phyloP scores from a whole-genome alignment of 1,140 invertebrate genomes.

The Watersipora subatra region DNA sequence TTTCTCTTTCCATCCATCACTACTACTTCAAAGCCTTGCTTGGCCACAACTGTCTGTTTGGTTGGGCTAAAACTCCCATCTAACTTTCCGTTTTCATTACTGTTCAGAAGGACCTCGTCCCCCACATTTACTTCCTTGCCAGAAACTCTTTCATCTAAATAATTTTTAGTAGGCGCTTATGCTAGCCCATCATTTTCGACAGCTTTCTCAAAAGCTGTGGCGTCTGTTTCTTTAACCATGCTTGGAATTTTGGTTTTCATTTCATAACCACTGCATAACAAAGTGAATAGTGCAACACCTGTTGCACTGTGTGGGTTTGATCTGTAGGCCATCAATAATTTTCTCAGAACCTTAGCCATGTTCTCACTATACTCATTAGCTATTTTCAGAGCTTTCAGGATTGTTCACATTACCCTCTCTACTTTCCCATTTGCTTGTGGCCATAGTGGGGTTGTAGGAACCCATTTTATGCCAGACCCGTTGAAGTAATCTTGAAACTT shows the following conservation, averaged over 20 bases:
- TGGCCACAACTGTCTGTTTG: no score
- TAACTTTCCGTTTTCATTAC: not conserved
- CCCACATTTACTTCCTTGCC: not conserved
- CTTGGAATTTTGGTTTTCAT: not conserved
- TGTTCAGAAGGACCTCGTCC: not conserved
- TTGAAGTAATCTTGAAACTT: constrained; percentile 6
- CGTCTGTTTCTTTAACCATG: not conserved
- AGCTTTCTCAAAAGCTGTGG: not conserved
- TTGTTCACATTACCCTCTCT: not conserved
- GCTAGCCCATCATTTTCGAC: not conserved
- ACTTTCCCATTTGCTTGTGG: constrained; percentile 9
- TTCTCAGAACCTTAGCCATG: not conserved
- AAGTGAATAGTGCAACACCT: not conserved
- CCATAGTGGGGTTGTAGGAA: not conserved
- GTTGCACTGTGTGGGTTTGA: not conserved
- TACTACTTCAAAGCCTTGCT: no score
- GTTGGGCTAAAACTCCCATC: no score
- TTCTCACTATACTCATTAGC: constrained; percentile 4
- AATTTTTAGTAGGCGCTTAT: not conserved
- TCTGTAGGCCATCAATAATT: not conserved
- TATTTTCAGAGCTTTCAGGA: not conserved
- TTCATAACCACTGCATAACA: not conserved
- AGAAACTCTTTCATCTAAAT: not conserved
- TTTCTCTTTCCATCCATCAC: no score
- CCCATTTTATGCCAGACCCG: not conserved